Conservation (phyloP, 2,888 invertebrate species). For the Drosophila rellima region DNA sequence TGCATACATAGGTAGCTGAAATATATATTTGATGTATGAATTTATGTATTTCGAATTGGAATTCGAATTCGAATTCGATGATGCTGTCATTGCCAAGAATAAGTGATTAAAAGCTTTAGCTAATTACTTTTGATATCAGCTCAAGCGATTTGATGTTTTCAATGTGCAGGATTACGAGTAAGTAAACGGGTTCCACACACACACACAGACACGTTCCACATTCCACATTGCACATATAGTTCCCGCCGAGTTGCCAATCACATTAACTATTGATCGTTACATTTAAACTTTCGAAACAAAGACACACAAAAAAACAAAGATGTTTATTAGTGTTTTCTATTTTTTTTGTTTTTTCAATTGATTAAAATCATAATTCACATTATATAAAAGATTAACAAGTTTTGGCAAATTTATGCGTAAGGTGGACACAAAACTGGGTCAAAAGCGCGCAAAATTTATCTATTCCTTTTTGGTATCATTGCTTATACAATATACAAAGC, state of each 20-base stretch:
- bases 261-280: neutral
- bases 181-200: conserved; percentile 15
- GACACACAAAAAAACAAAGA: conserved; percentile 3
- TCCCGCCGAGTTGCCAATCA: neutral
- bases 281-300: neutral
- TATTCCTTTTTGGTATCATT: conserved; percentile 49
- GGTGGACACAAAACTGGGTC: conserved; percentile 55
- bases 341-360: neutral
- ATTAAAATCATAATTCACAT: conserved; percentile 24
- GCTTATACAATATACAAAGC: conserved; percentile 37
- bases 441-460: conserved; percentile 57
- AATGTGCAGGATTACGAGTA: conserved; percentile 17
- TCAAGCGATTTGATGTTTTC: conserved; percentile 3
- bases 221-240: neutral
- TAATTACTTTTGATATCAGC: conserved; percentile 7
- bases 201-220: neutral
- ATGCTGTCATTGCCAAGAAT: conserved; percentile 56
- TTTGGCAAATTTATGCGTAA: conserved; percentile 40
- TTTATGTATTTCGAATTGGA: conserved; percentile 23
- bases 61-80: conserved; percentile 2
- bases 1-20: conserved; percentile 3
- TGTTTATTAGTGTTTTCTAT: conserved; percentile 11
- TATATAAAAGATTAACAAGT: conserved; percentile 20
- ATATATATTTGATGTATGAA: conserved; percentile 3
- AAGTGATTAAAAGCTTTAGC: conserved; percentile 32